phyloP scores from a whole-genome alignment of 2,113 vertebrate species.

The Pimephales promelas region DNA sequence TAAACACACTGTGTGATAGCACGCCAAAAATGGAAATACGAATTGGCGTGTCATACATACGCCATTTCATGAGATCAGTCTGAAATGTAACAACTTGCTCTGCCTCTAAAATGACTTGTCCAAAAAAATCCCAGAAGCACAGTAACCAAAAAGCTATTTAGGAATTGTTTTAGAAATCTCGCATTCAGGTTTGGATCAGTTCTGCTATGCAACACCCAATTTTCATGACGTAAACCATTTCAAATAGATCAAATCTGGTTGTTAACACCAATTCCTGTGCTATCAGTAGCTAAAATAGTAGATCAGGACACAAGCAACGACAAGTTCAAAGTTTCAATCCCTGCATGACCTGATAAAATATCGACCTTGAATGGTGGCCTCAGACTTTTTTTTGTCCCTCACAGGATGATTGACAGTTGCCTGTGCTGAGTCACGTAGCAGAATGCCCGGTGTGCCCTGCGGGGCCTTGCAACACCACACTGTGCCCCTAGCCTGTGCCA shows the following conservation, averaged over 20 bases:
- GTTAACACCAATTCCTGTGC: background rate
- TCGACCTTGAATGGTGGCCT: background rate
- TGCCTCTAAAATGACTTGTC: background rate
- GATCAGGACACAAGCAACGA: background rate
- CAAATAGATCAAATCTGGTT: background rate
- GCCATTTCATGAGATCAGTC: too few species aligned
- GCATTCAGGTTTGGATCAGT: background rate
- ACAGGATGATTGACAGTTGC: slow-evolving; percentile 71
- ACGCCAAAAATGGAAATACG: too few species aligned
- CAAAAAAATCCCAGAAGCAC: background rate
- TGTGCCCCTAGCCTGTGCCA: slow-evolving; percentile 60
- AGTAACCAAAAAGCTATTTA: background rate
- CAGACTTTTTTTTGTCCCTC: slow-evolving; percentile 21
- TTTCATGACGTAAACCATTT: background rate
- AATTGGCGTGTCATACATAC: too few species aligned
- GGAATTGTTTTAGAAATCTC: background rate
- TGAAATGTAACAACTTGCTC: too few species aligned
- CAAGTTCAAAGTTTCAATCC: background rate
- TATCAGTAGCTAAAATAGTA: background rate
- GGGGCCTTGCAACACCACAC: slow-evolving; percentile 67
- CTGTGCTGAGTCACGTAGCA: slow-evolving; percentile 59
- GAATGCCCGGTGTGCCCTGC: slow-evolving; percentile 69
- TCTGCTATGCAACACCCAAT: background rate
- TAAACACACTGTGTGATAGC: too few species aligned
- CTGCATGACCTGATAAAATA: background rate